phyloP scores from a whole-genome alignment of 1,140 invertebrate species.

The Pantala flavescens region DNA sequence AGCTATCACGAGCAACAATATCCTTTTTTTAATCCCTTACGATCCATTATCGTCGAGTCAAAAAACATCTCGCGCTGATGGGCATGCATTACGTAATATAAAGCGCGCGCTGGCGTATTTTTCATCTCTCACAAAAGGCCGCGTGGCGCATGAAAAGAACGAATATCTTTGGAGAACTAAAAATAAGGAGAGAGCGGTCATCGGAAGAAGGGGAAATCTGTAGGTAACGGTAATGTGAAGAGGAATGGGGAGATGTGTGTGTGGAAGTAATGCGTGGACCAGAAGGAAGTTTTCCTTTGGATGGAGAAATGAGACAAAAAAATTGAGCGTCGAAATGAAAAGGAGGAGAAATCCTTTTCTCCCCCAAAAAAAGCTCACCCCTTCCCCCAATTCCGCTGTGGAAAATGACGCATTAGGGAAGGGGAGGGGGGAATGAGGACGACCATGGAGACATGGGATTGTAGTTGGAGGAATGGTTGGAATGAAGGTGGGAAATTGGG shows the following conservation, averaged over 20 bases:
- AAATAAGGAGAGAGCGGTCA: not conserved
- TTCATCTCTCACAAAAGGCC: too few species aligned
- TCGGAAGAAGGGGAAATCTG: not conserved
- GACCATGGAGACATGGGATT: not conserved
- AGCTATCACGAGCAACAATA: too few species aligned
- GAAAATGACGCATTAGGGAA: not conserved
- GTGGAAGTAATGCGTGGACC: not conserved
- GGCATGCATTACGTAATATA: too few species aligned
- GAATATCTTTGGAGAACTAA: too few species aligned
- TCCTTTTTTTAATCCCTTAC: too few species aligned
- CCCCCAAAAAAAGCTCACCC: not conserved
- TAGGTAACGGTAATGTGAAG: not conserved
- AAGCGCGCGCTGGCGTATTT: too few species aligned
- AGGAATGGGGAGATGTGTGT: not conserved
- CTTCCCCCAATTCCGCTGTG: not conserved
- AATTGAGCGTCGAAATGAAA: slow-evolving; percentile 2
- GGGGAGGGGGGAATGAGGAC: not conserved
- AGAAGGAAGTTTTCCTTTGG: not conserved
- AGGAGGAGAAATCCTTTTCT: not conserved
- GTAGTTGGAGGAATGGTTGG: not conserved
- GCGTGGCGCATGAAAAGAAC: too few species aligned
- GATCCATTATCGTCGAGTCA: too few species aligned
- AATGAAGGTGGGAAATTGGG: not conserved
- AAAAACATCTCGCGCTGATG: too few species aligned
- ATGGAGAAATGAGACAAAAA: not conserved